Base-by-base conservation (phyloP, 2,113 vertebrate genomes). In the Rhinolophus ferrumequinum region DNA sequence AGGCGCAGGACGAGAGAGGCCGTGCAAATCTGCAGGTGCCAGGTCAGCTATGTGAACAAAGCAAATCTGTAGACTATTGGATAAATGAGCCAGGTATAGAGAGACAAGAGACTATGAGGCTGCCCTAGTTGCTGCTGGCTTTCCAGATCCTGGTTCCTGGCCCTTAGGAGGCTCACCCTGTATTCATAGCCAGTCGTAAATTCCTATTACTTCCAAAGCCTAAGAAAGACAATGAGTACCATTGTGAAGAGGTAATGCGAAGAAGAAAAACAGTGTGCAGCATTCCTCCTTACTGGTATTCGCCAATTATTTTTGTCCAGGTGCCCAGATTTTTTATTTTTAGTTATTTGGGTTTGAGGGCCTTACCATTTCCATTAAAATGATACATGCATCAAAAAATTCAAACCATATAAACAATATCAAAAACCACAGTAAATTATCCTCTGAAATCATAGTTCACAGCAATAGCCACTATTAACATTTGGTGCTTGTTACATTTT, bases 281-380 rank as follows among this genome's bases (percentile, higher is more conserved):
- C 28, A 30, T 8, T 8, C 73, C 35, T 72, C 44, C 77, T 28
- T 26, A 67, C 22, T 60, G 10, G 22, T 8, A 15, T 8, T 5
- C 14, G 50, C 67, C 56, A 60, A 10, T 1, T 62, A 24, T n/a
- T 41, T 58, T 21, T 33, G 8, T 35, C 28, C 69, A 66, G 66
- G 44, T 4, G 0, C 35, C 44, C 30, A 12, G 44, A 54, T 41
- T 62, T 54, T 10, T 6, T 38, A 8, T 8, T 67, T 92, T 92
- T n/a, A 92, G 66, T 73, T 94, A 47, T 56, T 70, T 87, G 13
- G 16, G 64, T 60, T 87, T 85, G 30, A 95, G 41, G 14, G 28
- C 33, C 67, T 93, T 85, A 79, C 19, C 80, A 70, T 30, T 91
- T 92, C 60, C 44, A 52, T 58, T 60, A 88, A 87, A 94, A 84